phyloP scores from a whole-genome alignment of 2,888 invertebrate genomes.

The Prosopocoilus inquinatus region DNA sequence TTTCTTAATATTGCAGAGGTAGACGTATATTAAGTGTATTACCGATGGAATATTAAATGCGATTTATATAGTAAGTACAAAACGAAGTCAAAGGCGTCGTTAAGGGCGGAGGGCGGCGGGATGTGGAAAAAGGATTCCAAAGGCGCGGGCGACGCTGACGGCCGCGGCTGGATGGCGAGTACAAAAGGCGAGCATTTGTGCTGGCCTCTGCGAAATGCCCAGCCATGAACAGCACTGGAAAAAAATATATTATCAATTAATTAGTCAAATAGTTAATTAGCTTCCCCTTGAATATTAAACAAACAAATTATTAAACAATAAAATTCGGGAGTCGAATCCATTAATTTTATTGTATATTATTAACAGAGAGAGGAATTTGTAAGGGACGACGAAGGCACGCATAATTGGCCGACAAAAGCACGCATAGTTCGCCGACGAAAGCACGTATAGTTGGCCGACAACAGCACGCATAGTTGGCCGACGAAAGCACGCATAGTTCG shows the following conservation, averaged over 20 bases:
- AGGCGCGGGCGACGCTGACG: constrained; percentile 48
- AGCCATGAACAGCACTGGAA: constrained; percentile 50
- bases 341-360: too few relatives aligned
- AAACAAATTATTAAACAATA: too few relatives aligned
- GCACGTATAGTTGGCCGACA: too few relatives aligned
- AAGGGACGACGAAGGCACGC: too few relatives aligned
- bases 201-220: constrained; percentile 40
- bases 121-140: constrained; percentile 12
- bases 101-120: constrained; percentile 10
- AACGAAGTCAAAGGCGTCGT: not conserved
- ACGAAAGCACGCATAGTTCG: too few relatives aligned
- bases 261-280: not conserved
- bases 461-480: too few relatives aligned
- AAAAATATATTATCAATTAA: constrained; percentile 21
- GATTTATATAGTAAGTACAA: not conserved
- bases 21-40: not conserved
- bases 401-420: too few relatives aligned
- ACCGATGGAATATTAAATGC: too few relatives aligned
- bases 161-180: constrained; percentile 56
- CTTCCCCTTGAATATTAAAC: too few relatives aligned
- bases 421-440: too few relatives aligned
- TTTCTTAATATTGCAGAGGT: constrained; percentile 11
- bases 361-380: too few relatives aligned
- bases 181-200: constrained; percentile 45
- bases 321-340: too few relatives aligned